Conservation (phyloP, 2,888 invertebrate genomes). For the Megastigmus dorsalis region DNA sequence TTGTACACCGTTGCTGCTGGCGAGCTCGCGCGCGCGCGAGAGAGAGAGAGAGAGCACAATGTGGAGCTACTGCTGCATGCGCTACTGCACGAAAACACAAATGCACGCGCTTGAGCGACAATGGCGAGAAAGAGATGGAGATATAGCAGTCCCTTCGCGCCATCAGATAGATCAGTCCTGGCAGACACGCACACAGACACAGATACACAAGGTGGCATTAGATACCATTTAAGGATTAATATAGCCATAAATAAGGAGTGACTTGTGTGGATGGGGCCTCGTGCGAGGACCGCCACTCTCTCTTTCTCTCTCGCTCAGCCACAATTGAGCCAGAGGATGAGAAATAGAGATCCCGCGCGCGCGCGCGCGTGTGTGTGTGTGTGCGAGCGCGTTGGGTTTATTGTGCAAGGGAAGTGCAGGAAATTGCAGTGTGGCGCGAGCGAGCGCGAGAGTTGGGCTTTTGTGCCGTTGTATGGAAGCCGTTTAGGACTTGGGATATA, state of each 20-base stretch:
- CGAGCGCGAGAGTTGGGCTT: no score
- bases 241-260: conserved; percentile 73
- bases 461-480: no score
- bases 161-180: conserved; percentile 69
- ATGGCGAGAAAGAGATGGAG: conserved; percentile 22
- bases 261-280: conserved; percentile 60
- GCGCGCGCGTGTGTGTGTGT: no score
- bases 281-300: background rate
- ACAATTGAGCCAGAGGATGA: no score
- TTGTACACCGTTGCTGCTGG: conserved; percentile 64
- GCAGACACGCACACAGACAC: conserved; percentile 59
- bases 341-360: no score
- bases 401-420: no score
- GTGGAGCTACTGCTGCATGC: no score
- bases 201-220: conserved; percentile 68
- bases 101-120: conserved; percentile 15
- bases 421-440: no score
- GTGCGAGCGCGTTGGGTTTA: background rate
- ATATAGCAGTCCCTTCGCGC: conserved; percentile 54
- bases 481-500: no score
- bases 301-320: no score
- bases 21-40: conserved; percentile 18
- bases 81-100: no score
- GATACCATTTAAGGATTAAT: conserved; percentile 75
- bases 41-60: no score